Evolutionary conservation across 2,113 vertebrate species (phyloP).

Genomic region (Ursus arctos): DNA sequence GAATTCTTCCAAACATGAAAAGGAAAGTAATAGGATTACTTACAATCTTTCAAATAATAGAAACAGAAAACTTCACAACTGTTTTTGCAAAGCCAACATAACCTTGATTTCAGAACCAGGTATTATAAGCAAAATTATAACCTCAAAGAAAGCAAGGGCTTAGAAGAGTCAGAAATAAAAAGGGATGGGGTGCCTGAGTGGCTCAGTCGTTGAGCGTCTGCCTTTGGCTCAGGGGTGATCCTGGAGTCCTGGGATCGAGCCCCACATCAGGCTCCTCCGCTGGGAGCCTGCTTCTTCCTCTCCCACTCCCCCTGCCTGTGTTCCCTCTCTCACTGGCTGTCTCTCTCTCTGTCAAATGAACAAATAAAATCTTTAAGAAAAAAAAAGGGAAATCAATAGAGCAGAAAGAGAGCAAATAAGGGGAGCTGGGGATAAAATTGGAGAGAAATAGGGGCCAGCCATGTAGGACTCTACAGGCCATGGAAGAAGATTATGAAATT

Average conservation of each 20-base stretch:
- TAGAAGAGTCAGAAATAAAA: not conserved
- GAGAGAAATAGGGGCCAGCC: not conserved
- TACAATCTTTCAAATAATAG: not conserved
- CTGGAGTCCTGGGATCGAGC: no score
- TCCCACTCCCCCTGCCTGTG: no score
- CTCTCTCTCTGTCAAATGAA: no score
- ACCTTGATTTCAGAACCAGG: not conserved
- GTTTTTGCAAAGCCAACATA: not conserved
- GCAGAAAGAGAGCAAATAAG: not conserved
- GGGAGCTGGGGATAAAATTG: rapidly evolving
- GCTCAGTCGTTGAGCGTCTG: no score
- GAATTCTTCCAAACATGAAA: not conserved
- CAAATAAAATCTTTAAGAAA: not conserved
- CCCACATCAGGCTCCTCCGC: no score
- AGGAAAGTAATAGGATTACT: not conserved
- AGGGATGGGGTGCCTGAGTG: not conserved
- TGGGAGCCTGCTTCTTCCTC: no score
- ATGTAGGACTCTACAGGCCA: not conserved
- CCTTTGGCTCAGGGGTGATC: no score
- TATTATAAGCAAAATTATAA: not conserved
- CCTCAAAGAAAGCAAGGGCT: not conserved
- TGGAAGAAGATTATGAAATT: not conserved
- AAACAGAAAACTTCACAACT: not conserved
- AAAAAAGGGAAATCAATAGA: not conserved
- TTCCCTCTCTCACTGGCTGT: no score